These are phyloP conservation scores for Erinaceus europaeus DNA, from an alignment of 2,113 vertebrate species.

Conservation along the genomic window DNA sequence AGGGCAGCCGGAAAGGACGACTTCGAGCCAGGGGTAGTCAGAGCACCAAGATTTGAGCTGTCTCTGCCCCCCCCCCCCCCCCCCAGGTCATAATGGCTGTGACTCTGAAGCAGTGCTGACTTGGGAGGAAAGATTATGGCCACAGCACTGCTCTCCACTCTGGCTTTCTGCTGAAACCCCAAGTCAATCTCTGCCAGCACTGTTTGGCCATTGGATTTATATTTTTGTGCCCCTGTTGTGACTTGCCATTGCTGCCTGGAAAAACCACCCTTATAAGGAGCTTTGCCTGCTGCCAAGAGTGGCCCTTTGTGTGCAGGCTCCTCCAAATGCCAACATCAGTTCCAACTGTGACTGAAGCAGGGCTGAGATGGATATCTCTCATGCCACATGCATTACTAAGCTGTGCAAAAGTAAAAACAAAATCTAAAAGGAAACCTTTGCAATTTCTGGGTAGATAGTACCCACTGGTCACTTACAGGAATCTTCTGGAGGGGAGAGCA, in stretches of 20 bases:
- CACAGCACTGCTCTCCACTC: not conserved
- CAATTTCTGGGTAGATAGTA: not conserved
- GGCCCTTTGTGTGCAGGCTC: not conserved
- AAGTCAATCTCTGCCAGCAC: too few relatives aligned
- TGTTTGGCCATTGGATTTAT: too few relatives aligned
- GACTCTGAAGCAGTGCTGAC: too few relatives aligned
- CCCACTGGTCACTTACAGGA: not conserved
- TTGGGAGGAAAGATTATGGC: not conserved
- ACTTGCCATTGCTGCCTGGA: not conserved
- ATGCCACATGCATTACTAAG: fast-evolving
- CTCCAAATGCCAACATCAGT: fast-evolving
- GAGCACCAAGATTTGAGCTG: slow-evolving; percentile 33
- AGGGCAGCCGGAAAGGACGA: not conserved
- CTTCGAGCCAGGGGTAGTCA: slow-evolving; percentile 37
- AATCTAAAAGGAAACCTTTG: not conserved
- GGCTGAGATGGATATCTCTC: not conserved
- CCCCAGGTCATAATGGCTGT: not conserved
- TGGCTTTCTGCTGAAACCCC: not conserved
- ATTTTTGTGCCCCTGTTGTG: too few relatives aligned
- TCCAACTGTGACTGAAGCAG: not conserved
- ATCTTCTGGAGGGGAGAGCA: not conserved
- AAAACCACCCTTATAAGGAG: not conserved
- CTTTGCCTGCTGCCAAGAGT: fast-evolving
- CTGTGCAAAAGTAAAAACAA: not conserved
- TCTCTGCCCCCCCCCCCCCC: not conserved